A percentile compares a stretch with the other conserved stretches of the same genome.
phyloP scores from a whole-genome alignment of 2,888 invertebrate genomes.

The Leptura quadrifasciata region DNA sequence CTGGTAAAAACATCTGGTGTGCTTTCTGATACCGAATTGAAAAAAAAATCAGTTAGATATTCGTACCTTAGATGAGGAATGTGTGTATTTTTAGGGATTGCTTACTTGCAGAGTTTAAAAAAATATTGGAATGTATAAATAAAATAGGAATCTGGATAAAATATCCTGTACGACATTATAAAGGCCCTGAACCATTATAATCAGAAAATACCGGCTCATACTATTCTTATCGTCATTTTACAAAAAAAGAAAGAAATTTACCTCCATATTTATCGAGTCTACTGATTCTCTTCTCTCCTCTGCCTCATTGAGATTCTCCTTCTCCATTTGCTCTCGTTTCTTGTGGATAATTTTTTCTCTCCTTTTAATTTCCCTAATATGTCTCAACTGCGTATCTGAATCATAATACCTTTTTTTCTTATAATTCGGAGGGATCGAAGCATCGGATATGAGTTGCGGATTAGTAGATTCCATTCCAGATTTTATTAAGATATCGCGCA shows the following conservation, averaged over 20 bases:
- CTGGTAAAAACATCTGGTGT: too few relatives aligned
- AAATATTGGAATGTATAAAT: too few relatives aligned
- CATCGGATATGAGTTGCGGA: conserved; percentile 27
- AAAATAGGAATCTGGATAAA: too few relatives aligned
- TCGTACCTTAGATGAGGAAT: too few relatives aligned
- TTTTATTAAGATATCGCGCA: conserved; percentile 62
- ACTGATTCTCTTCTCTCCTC: conserved; percentile 58
- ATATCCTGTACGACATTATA: too few relatives aligned
- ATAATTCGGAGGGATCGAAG: conserved; percentile 35
- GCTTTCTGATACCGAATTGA: too few relatives aligned
- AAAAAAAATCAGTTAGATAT: too few relatives aligned
- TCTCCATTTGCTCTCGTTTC: conserved; percentile 48
- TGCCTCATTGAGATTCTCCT: conserved; percentile 57
- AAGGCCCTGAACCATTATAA: too few relatives aligned
- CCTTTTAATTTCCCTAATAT: conserved; percentile 51
- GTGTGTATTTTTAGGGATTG: too few relatives aligned
- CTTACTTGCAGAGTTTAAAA: too few relatives aligned
- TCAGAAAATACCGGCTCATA: too few relatives aligned
- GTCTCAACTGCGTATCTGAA: conserved; percentile 49
- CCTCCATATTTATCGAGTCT: conserved; percentile 77
- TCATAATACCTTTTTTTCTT: conserved; percentile 43
- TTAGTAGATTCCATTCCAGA: conserved; percentile 33
- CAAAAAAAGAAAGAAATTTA: conserved; percentile 67
- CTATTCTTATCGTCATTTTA: background rate
- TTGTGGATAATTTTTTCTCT: conserved; percentile 51